Percentiles rank a stretch among this genome's conserved stretches.
These are phyloP conservation scores for Neolamprologus tretocephalus DNA, from an alignment of 2,113 vertebrate species.

Conservation along the genomic window DNA sequence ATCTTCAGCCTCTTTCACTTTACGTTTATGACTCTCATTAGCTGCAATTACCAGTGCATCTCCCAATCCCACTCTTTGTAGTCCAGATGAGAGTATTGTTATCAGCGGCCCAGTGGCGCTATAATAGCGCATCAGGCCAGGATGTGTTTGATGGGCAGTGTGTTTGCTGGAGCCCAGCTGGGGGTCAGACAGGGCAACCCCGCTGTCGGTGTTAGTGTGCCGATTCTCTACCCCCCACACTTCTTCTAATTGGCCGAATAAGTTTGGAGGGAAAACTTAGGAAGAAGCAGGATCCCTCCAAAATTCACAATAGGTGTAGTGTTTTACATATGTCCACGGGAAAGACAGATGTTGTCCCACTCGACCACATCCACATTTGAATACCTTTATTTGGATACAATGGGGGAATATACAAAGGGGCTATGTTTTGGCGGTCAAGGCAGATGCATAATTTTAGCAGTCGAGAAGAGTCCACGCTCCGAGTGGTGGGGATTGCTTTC, in stretches of 20 bases:
- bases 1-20: constrained; percentile 15
- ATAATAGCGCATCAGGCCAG: not conserved
- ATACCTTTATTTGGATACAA: constrained; percentile 58
- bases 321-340: constrained; percentile 63
- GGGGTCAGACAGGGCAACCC: constrained; percentile 58
- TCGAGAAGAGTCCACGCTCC: not conserved
- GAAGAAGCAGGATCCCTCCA: constrained; percentile 61
- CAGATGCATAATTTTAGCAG: constrained; percentile 29
- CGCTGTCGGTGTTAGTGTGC: constrained; percentile 23
- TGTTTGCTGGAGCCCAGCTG: constrained; percentile 40
- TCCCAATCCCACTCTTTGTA: not conserved
- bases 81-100: constrained; percentile 31
- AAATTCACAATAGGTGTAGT: constrained; percentile 65
- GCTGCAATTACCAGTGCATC: constrained; percentile 6
- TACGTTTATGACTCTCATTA: constrained; percentile 51
- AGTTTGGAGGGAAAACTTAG: constrained; percentile 65
- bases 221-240: constrained; percentile 15
- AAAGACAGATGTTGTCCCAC: constrained; percentile 64
- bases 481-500: not conserved
- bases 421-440: constrained; percentile 48
- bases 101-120: constrained; percentile 10
- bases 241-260: constrained; percentile 58
- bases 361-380: constrained; percentile 54
- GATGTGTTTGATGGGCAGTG: constrained; percentile 17
- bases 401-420: constrained; percentile 39